A percentile compares a stretch with the other conserved stretches of the same genome.
Conservation (phyloP, 2,888 invertebrate genomes). For the Epirrhoe alternata region DNA sequence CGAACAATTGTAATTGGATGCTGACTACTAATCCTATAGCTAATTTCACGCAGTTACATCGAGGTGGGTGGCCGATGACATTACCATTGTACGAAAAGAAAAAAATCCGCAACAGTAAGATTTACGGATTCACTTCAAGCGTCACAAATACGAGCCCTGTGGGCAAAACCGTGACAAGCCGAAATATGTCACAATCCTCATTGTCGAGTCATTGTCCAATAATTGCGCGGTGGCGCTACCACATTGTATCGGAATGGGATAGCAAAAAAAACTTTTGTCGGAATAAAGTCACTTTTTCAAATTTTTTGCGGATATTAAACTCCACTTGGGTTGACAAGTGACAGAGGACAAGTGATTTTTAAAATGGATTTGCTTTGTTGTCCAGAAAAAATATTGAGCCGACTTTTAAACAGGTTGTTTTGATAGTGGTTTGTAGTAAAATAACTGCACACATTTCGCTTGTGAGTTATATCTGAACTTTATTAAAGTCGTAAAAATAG, state of each 20-base stretch:
- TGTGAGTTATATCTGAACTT: conserved; percentile 11
- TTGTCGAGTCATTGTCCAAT: conserved; percentile 54
- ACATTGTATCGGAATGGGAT: conserved; percentile 64
- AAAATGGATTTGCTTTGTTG: conserved; percentile 54
- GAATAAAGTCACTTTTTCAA: conserved; percentile 63
- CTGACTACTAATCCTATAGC: conserved; percentile 59
- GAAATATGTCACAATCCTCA: conserved; percentile 69
- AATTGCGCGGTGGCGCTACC: conserved; percentile 78
- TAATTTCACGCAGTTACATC: conserved; percentile 62
- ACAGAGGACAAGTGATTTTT: conserved; percentile 64
- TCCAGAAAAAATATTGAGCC: conserved; percentile 44
- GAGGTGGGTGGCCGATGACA: conserved; percentile 66
- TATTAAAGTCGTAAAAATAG: conserved; percentile 23
- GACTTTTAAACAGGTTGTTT: conserved; percentile 34
- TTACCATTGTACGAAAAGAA: conserved; percentile 36
- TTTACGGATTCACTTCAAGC: conserved; percentile 52
- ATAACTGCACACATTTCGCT: conserved; percentile 8
- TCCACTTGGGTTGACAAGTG: conserved; percentile 56
- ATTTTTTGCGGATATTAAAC: conserved; percentile 56
- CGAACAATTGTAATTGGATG: conserved; percentile 51
- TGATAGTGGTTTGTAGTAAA: conserved; percentile 23
- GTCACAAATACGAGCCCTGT: conserved; percentile 65
- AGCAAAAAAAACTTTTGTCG: conserved; percentile 51
- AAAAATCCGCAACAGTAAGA: conserved; percentile 44
- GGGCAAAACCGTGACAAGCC: conserved; percentile 64